Evolutionary conservation across 1,140 invertebrate species (phyloP), one percentile per base, ranked within the genome.

Genomic region (Dolichoris vasculosae): DNA sequence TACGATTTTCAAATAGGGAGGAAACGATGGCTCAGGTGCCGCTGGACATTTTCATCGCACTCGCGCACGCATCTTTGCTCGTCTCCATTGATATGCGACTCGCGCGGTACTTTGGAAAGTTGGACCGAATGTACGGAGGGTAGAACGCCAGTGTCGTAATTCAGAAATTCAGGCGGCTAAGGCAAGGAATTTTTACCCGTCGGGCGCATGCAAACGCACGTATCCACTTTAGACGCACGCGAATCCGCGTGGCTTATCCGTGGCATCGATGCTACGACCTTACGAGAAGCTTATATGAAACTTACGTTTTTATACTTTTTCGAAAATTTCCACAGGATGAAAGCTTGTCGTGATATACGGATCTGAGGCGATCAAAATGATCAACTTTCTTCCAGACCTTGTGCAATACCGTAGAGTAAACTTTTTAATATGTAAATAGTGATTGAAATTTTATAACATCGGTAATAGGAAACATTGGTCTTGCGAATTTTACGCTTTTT

Each of bases 151-250:
- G n/a, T 69, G 1, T 46, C 85, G 85, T 86, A 86, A 82, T 86
- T 86, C 75, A 78, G 51, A 11, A 59, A 83, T 86, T 67, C 9
- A 20, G 23, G 23, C 23, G 46, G 78, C 69, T 43, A 17, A 46
- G 43, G 15, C 83, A 11, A 63, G 51, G 55, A 75, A 81, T 73
- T 59, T 59, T 26, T 55, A 35, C 63, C 43, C 38, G 11, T 8
- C 7, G 48, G 59, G 59, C 69, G 76, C 75, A 82, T 82, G 79
- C 85, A 86, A 86, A 86, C 80, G 59, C 85, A 69, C 80, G 80
- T 32, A 83, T 77, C 69, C 79, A 86, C 84, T 86, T 55, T 63
- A 30, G 6, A 11, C 17, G 38, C 30, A 35, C 43, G 64, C 79
- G 0, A 4, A 7, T 69, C 2, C 69, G 32, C 48, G 46, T 43